Evolutionary conservation across 2,113 vertebrate species (phyloP), one percentile per base, ranked within the genome.

Genomic region (Clarias macrocephalus): DNA sequence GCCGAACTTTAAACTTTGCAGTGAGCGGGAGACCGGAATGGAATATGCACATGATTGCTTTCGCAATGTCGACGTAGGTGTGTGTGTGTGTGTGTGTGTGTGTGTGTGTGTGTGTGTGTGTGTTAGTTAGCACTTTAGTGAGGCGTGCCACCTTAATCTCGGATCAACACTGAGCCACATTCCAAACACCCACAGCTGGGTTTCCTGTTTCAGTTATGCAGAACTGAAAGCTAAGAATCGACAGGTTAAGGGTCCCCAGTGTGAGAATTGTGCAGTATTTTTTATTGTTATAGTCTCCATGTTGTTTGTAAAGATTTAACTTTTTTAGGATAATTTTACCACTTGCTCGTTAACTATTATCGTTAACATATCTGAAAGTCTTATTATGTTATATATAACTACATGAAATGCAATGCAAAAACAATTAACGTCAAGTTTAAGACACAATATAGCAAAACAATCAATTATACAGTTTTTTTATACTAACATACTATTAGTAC

Each of bases 131-230:
- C 11, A 15, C 19, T 73, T 70, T 18, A 60, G n/a, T 28, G 33
- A 62, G 85, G 77, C 25, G 79, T 82, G 56, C 54, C 66, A 73
- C 25, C 42, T 85, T 65, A 85, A 85, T 85, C 84, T 77, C 59
- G 3, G n/a, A 85, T 65, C 42, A 83, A n/a, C 33, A 62, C 12
- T 56, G 11, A 60, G 52, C 56, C 52, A 23, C 56, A 87, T 82
- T 75, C 57, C 37, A 75, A 42, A 75, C 37, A n/a, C 80, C 54
- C 8, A 62, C 30, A 81, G 5, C 23, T 59, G 76, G 30, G 59
- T 59, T 85, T 85, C 70, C 37, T 72, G 70, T 48, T 11, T 48
- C 56, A 59, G 30, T 72, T 59, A 42, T 59, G 23, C 37, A 83
- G 62, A 30, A 83, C 16, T 54, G 42, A 54, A 68, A 62, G 30